A percentile compares a stretch with the other conserved stretches of the same genome.
Evolutionary conservation across 1,140 invertebrate genomes (phyloP).

Genomic region (Papilio xuthus): DNA sequence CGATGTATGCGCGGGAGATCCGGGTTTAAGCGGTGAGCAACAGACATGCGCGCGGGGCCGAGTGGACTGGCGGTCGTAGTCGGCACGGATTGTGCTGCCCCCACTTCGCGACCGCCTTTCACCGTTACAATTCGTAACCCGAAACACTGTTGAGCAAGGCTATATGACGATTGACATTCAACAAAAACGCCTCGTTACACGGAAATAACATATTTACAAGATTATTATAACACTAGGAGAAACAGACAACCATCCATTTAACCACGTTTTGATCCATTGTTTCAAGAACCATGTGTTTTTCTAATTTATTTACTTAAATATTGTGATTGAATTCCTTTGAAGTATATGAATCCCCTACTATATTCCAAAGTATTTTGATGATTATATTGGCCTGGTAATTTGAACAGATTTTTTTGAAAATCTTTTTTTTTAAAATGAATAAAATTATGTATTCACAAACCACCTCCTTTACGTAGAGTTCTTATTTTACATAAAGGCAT

Average conservation of each 20-base stretch:
- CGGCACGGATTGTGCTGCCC: conserved; percentile 53
- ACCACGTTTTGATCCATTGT: background rate
- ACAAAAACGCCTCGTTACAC: conserved; percentile 67
- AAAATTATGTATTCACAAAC: background rate
- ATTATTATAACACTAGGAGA: conserved; percentile 36
- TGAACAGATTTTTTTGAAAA: background rate
- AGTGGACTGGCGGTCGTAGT: conserved; percentile 53
- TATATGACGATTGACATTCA: conserved; percentile 78
- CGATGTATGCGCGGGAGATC: conserved; percentile 46
- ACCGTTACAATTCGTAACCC: conserved; percentile 77
- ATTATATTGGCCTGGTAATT: background rate
- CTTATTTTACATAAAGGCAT: too few species aligned
- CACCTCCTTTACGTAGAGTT: background rate
- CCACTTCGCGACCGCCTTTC: conserved; percentile 70
- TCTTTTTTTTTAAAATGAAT: background rate
- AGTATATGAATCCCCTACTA: too few species aligned
- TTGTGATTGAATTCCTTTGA: too few species aligned
- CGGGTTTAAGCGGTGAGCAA: conserved; percentile 44
- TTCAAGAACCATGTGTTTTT: background rate
- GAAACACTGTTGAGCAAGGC: conserved; percentile 75
- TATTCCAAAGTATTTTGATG: too few species aligned
- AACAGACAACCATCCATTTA: conserved; percentile 19
- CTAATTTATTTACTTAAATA: background rate
- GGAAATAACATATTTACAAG: conserved; percentile 59
- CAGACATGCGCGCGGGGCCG: conserved; percentile 52